Conservation (phyloP, 1,140 invertebrate species). For the Episyrphus balteatus region DNA sequence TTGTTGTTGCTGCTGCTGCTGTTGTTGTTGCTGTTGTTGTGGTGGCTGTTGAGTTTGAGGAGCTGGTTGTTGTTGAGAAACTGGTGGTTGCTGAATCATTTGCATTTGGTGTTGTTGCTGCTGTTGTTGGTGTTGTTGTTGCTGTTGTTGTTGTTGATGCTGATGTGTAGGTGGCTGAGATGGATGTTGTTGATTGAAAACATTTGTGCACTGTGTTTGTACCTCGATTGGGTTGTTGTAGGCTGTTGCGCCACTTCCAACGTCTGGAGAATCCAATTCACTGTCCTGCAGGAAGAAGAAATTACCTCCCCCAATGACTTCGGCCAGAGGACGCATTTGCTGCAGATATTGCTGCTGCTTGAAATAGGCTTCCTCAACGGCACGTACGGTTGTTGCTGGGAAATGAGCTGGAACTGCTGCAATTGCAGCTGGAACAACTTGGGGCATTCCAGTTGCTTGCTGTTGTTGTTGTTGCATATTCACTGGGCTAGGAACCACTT, state of each 20-base stretch:
- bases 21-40: constrained; percentile 10
- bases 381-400: constrained; percentile 43
- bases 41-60: neutral
- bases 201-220: neutral
- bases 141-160: too few relatives aligned
- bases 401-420: constrained; percentile 11
- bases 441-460: constrained; percentile 8
- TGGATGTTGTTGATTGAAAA: constrained; percentile 12
- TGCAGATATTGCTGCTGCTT: constrained; percentile 44
- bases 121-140: constrained; percentile 20
- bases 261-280: constrained; percentile 57
- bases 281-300: constrained; percentile 69
- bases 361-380: constrained; percentile 47
- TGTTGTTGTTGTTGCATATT: constrained; percentile 23
- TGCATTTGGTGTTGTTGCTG: neutral
- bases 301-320: constrained; percentile 53
- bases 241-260: constrained; percentile 2
- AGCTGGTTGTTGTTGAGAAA: neutral
- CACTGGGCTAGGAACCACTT: constrained; percentile 25
- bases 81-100: neutral
- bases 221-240: neutral
- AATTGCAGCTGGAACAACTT: constrained; percentile 4
- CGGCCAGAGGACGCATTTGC: constrained; percentile 51
- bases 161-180: constrained; percentile 34
- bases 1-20: constrained; percentile 21